Evolutionary conservation across 2,113 vertebrate species (phyloP).

Genomic region (Passer montanus): DNA sequence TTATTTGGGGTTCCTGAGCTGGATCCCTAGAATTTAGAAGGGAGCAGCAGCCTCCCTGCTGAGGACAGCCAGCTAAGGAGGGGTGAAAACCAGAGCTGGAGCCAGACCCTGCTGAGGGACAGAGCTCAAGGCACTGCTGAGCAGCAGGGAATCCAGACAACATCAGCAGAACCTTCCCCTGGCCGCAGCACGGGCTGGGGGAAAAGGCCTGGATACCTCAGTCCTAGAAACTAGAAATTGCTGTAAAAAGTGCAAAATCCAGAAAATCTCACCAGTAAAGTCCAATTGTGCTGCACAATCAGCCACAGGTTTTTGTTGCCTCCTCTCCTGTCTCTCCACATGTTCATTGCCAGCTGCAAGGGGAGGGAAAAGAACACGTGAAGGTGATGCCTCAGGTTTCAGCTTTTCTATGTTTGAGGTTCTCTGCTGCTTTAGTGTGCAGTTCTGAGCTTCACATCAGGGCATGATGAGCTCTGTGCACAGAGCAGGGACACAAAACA

Average conservation of each 20-base stretch:
- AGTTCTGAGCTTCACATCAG: accelerated
- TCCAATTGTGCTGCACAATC: not conserved
- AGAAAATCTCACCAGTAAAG: not conserved
- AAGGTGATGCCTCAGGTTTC: not conserved
- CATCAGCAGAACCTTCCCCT: not conserved
- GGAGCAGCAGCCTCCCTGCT: not conserved
- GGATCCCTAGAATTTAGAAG: not conserved
- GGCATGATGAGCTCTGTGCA: too few relatives aligned
- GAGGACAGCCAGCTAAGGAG: not conserved
- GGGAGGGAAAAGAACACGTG: not conserved
- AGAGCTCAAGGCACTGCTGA: not conserved
- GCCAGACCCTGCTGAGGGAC: not conserved
- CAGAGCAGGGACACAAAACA: too few relatives aligned
- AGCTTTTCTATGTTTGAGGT: accelerated
- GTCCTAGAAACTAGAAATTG: not conserved
- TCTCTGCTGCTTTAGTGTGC: not conserved
- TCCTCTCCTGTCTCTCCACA: not conserved
- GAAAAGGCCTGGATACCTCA: not conserved
- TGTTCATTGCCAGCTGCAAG: not conserved
- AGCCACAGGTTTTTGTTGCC: not conserved
- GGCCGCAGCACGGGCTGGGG: not conserved
- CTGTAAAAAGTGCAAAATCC: not conserved
- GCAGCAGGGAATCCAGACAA: not conserved
- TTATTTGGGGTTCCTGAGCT: not conserved
- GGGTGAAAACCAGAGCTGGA: not conserved